phyloP scores from a whole-genome alignment of 2,888 invertebrate genomes.

The Linnaemya vulpina region DNA sequence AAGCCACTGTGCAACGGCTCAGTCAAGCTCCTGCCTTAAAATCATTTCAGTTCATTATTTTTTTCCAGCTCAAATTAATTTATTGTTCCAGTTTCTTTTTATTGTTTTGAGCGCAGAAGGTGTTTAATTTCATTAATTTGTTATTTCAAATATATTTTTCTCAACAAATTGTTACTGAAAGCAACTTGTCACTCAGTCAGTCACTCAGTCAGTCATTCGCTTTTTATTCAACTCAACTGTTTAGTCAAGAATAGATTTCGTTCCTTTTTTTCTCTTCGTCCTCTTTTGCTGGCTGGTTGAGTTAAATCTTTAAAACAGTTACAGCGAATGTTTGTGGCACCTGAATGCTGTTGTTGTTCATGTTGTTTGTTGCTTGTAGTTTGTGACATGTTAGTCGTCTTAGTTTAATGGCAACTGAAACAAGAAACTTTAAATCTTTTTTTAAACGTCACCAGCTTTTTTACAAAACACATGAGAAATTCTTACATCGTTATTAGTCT shows the following conservation, averaged over 20 bases:
- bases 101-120: background rate
- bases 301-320: background rate
- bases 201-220: slow-evolving; percentile 38
- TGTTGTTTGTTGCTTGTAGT: slow-evolving; percentile 34
- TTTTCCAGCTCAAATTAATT: slow-evolving; percentile 12
- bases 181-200: slow-evolving; percentile 64
- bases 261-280: background rate
- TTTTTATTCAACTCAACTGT: slow-evolving; percentile 33
- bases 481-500: slow-evolving; percentile 19
- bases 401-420: slow-evolving; percentile 43
- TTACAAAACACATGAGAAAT: slow-evolving; percentile 3
- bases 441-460: background rate
- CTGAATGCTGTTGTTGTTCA: slow-evolving; percentile 1
- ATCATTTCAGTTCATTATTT: background rate
- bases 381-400: slow-evolving; percentile 59
- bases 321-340: slow-evolving; percentile 25
- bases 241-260: slow-evolving; percentile 38
- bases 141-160: slow-evolving; percentile 48
- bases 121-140: slow-evolving; percentile 68
- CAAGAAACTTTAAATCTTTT: slow-evolving; percentile 21
- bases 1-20: too few species aligned
- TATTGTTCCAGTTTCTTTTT: slow-evolving; percentile 13
- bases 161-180: slow-evolving; percentile 64
- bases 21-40: background rate
- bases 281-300: background rate